phyloP scores from a whole-genome alignment of 2,797 vertebrate genomes.

The Sebastes iracundus region DNA sequence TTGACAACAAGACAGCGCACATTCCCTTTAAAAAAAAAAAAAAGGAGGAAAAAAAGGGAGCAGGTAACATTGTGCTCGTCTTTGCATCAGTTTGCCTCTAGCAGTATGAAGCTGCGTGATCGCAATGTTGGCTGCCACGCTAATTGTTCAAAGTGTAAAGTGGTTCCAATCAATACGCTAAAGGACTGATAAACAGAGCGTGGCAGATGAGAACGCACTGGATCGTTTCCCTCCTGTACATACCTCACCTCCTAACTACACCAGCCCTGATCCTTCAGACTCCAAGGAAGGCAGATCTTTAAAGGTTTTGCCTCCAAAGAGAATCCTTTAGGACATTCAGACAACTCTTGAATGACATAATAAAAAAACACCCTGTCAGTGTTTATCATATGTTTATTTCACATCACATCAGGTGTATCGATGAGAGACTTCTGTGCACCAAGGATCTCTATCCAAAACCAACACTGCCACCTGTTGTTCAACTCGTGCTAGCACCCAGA shows the following conservation, averaged over 20 bases:
- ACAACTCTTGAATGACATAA: neutral
- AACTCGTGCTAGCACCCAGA: neutral
- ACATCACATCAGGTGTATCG: neutral
- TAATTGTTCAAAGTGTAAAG: conserved; percentile 42
- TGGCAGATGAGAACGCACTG: conserved; percentile 10
- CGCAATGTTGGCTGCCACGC: conserved; percentile 6
- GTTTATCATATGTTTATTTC: conserved; percentile 16
- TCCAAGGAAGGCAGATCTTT: neutral
- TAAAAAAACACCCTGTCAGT: conserved; percentile 4
- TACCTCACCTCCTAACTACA: neutral
- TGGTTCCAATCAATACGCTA: conserved; percentile 25
- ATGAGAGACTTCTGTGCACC: neutral
- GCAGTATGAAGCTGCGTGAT: neutral
- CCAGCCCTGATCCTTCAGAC: neutral
- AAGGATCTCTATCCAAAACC: conserved; percentile 18
- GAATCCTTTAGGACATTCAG: neutral
- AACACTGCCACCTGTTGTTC: conserved; percentile 67
- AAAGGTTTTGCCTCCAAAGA: neutral
- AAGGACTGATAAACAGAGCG: conserved; percentile 26
- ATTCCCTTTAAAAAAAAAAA: neutral
- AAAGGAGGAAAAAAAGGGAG: neutral
- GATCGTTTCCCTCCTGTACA: conserved; percentile 2
- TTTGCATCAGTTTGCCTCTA: neutral
- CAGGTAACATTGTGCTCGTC: neutral
- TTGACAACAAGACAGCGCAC: neutral